These are phyloP conservation scores for Egretta garzetta DNA, from an alignment of 2,113 vertebrate genomes.

Conservation along the genomic window DNA sequence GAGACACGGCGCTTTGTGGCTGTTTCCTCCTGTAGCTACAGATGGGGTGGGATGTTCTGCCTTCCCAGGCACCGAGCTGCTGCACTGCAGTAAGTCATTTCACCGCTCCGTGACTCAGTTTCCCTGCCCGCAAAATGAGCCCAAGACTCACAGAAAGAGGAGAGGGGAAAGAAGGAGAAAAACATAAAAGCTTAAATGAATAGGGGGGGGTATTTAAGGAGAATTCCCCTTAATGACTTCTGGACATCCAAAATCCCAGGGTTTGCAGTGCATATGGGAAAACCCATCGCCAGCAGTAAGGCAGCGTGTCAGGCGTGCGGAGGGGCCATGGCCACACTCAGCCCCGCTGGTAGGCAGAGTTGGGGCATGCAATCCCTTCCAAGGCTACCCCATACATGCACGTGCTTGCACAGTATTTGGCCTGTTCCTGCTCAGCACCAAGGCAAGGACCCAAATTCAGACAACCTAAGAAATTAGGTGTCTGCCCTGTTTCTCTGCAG, in stretches of 20 bases:
- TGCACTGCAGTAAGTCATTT: background rate
- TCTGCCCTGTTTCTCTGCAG: background rate
- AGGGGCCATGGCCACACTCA: rapidly evolving
- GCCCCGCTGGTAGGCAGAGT: background rate
- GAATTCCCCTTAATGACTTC: background rate
- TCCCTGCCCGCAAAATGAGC: background rate
- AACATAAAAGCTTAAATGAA: background rate
- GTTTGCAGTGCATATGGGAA: background rate
- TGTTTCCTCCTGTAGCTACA: background rate
- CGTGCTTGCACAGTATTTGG: background rate
- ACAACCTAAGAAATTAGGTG: slow-evolving; percentile 12
- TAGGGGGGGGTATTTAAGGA: background rate
- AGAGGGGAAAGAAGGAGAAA: background rate
- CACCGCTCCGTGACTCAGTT: background rate
- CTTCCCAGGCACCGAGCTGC: background rate
- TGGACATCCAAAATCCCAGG: background rate
- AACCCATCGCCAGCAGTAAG: rapidly evolving
- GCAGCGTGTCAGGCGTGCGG: background rate
- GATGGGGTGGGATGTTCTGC: background rate
- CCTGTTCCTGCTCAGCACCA: background rate
- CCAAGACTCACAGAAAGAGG: background rate
- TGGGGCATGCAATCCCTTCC: background rate
- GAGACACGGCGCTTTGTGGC: background rate
- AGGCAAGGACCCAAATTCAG: slow-evolving; percentile 10
- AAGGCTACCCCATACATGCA: background rate